These are phyloP conservation scores for Plestiodon gilberti DNA, from an alignment of 2,113 vertebrate species.

Conservation along the genomic window DNA sequence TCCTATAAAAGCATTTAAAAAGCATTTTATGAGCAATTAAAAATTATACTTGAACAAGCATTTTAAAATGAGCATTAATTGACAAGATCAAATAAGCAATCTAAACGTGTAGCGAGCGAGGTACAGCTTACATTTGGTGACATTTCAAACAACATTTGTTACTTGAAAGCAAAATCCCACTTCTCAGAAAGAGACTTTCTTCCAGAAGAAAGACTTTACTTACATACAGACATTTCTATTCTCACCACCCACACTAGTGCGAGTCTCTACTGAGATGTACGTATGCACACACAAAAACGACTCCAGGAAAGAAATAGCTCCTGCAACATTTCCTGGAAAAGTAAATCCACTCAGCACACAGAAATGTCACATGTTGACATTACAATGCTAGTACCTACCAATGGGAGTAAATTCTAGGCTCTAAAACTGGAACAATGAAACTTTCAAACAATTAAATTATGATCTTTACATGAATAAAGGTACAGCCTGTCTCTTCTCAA, in stretches of 20 bases:
- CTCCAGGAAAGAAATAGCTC: neutral
- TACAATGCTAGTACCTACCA: neutral
- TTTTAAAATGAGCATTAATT: slow-evolving; percentile 29
- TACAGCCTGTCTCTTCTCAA: neutral
- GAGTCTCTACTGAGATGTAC: too few species aligned
- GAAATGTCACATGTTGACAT: neutral
- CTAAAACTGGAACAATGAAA: neutral
- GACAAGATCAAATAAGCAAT: slow-evolving; percentile 19
- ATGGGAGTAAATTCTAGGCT: neutral
- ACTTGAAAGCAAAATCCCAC: neutral
- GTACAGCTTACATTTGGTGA: neutral
- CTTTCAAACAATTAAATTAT: neutral
- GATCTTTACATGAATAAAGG: neutral
- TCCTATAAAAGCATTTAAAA: slow-evolving; percentile 16
- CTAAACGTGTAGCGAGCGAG: neutral
- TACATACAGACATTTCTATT: neutral
- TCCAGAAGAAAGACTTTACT: neutral
- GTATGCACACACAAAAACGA: neutral
- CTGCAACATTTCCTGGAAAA: neutral
- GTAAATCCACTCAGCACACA: neutral
- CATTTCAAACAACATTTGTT: neutral
- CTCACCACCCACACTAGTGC: too few species aligned
- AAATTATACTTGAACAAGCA: slow-evolving; percentile 32
- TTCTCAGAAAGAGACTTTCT: neutral
- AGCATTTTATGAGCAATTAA: slow-evolving; percentile 34